Percentiles rank a stretch among this genome's conserved stretches.
Evolutionary conservation across 2,888 invertebrate species (phyloP).

Genomic region (Magallana nippona): DNA sequence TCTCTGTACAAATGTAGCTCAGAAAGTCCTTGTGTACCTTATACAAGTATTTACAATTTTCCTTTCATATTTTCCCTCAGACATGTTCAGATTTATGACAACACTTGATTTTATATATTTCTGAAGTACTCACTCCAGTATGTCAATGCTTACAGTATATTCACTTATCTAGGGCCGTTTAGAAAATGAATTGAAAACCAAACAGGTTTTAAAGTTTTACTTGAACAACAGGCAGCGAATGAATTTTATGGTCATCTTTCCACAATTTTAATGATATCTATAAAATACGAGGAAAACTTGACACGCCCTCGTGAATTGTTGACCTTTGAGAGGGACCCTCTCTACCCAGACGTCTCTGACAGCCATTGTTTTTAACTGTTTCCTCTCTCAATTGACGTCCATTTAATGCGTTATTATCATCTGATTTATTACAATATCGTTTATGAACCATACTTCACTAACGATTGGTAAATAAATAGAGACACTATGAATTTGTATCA

Average conservation of each 20-base stretch:
- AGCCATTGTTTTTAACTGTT: slow-evolving; percentile 3
- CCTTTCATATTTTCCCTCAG: slow-evolving; percentile 24
- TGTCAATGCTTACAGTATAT: slow-evolving; percentile 16
- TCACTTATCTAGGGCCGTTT: slow-evolving; percentile 25
- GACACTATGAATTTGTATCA: slow-evolving; percentile 7
- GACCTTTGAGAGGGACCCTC: slow-evolving; percentile 25
- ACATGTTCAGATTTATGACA: not conserved
- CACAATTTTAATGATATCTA: slow-evolving; percentile 29
- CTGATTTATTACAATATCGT: slow-evolving; percentile 16
- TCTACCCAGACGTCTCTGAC: slow-evolving; percentile 1
- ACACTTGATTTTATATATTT: slow-evolving; percentile 30
- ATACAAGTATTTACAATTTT: slow-evolving; percentile 15
- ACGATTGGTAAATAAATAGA: slow-evolving; percentile 24
- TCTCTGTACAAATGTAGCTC: too few relatives aligned
- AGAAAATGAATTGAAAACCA: slow-evolving; percentile 27
- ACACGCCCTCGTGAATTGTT: slow-evolving; percentile 24
- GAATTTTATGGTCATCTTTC: slow-evolving; percentile 27
- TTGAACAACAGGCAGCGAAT: not conserved
- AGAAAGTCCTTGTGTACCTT: not conserved
- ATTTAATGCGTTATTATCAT: not conserved
- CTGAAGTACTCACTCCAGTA: slow-evolving; percentile 21
- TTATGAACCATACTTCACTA: not conserved
- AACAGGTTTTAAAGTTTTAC: slow-evolving; percentile 23
- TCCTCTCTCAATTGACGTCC: not conserved
- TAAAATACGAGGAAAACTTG: slow-evolving; percentile 18